Conservation (phyloP, 1,140 invertebrate genomes). For the Drosophila rufa region DNA sequence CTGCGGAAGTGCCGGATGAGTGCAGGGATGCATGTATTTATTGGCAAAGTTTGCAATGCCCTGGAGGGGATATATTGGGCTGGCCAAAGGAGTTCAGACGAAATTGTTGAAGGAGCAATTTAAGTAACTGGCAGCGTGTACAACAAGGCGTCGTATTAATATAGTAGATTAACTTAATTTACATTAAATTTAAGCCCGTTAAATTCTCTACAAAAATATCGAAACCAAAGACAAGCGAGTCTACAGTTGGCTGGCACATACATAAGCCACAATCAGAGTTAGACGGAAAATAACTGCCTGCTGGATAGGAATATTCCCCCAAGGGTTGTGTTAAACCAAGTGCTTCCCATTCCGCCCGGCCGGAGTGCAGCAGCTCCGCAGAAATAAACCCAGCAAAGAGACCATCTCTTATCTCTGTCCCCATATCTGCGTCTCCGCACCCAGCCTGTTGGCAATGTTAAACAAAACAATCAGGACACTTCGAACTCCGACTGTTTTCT, state of each 20-base stretch:
- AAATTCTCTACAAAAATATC: not conserved
- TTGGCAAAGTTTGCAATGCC: slow-evolving; percentile 46
- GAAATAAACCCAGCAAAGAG: slow-evolving; percentile 12
- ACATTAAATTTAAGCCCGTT: not conserved
- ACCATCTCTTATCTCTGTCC: slow-evolving; percentile 24
- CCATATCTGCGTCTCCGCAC: slow-evolving; percentile 23
- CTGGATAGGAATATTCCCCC: slow-evolving; percentile 6
- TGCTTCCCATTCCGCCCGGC: not conserved
- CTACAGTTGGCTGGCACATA: too few relatives aligned
- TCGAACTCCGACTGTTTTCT: slow-evolving; percentile 12
- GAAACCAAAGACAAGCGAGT: too few relatives aligned
- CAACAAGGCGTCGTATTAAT: not conserved
- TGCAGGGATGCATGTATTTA: slow-evolving; percentile 56
- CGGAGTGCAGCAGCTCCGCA: slow-evolving; percentile 17
- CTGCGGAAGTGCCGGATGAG: slow-evolving; percentile 40
- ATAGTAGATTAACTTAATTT: not conserved
- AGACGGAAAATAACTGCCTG: not conserved
- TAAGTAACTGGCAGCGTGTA: not conserved
- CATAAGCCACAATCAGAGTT: not conserved
- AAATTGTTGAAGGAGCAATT: slow-evolving; percentile 9
- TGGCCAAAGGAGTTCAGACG: slow-evolving; percentile 17
- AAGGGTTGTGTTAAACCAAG: not conserved
- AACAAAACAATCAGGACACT: slow-evolving; percentile 73
- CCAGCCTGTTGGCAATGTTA: slow-evolving; percentile 49
- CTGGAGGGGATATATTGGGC: slow-evolving; percentile 14